Base-by-base conservation (phyloP, 35 echinoderm and acorn worm genomes). In the Ptychodera flava region DNA sequence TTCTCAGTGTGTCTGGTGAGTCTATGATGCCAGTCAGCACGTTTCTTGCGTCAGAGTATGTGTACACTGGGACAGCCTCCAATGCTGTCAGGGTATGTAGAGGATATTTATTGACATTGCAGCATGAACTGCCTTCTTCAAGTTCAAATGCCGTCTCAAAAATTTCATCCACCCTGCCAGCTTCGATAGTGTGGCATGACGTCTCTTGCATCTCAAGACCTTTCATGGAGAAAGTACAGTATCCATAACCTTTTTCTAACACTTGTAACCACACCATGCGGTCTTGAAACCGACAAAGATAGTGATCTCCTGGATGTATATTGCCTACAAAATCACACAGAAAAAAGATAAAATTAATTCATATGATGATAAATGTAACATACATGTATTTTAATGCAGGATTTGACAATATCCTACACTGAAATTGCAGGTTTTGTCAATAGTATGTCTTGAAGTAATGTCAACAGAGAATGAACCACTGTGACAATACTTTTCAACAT, bases 191-290 rank as follows among this genome's bases (percentile, higher is more conserved):
- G 83, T 99, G 96, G 76, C 96, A 99, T 35, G 96, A 99, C 0
- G 96, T 99, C 37, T 99, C 96, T 78, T 99, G 93, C 10, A 99
- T 79, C 77, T 99, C 96, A 90, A 99, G 92, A 15, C 96, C 96
- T 85, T 99, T 94, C 38, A 99, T 85, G 80, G 90, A 90, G 83
- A 99, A n/a, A 22, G 85, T 92, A 77, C 90, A 94, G 84, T 82
- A 99, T 16, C 96, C 93, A 90, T 88, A 94, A 0, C 96, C 96
- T 79, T 82, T 36, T 80, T 99, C 96, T 29, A 99, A 79, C 79
- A 99, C 87, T 53, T 99, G 96, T 32, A 99, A 85, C 96, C 96
- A 99, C 6, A 85, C 85, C 92, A 94, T 99, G 31, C 96, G 92
- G 83, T 99, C 96, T 91, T 99, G 96, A 77, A 99, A 99, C 30